phyloP scores from a whole-genome alignment of 2,113 vertebrate genomes.

The Oreotrochilus melanogaster region DNA sequence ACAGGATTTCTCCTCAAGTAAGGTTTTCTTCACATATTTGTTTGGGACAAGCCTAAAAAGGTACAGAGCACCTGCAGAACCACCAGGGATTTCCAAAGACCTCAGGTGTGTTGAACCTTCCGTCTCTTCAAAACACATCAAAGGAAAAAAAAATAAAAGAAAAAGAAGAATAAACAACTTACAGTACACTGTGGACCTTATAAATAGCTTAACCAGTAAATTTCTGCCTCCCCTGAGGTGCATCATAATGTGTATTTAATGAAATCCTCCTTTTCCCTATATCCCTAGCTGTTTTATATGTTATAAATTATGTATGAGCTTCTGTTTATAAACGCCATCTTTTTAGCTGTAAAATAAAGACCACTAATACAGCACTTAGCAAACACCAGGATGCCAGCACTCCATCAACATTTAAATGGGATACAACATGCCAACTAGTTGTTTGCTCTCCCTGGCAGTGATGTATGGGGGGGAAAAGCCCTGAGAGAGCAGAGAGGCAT shows the following conservation, averaged over 20 bases:
- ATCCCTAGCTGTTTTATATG: slow-evolving; percentile 25
- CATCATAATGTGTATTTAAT: slow-evolving; percentile 55
- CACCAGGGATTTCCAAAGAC: background rate
- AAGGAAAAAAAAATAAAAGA: background rate
- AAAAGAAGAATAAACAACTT: background rate
- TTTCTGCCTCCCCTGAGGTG: slow-evolving; percentile 24
- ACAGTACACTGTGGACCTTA: background rate
- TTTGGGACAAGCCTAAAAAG: background rate
- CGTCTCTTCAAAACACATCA: background rate
- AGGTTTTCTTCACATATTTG: background rate
- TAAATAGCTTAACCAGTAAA: slow-evolving; percentile 37
- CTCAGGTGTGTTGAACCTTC: background rate
- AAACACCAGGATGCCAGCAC: background rate
- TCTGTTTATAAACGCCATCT: slow-evolving; percentile 43
- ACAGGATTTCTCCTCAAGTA: background rate
- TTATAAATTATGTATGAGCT: slow-evolving; percentile 50
- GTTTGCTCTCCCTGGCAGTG: background rate
- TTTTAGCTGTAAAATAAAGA: slow-evolving; percentile 49
- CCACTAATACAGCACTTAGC: slow-evolving; percentile 18
- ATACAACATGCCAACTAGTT: background rate
- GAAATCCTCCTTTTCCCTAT: slow-evolving; percentile 21
- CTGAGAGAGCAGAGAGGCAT: background rate
- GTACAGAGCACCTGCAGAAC: background rate
- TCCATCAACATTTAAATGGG: background rate
- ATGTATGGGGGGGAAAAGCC: background rate